Conservation (phyloP, 2,888 invertebrate genomes). For the Monochamus alternatus region DNA sequence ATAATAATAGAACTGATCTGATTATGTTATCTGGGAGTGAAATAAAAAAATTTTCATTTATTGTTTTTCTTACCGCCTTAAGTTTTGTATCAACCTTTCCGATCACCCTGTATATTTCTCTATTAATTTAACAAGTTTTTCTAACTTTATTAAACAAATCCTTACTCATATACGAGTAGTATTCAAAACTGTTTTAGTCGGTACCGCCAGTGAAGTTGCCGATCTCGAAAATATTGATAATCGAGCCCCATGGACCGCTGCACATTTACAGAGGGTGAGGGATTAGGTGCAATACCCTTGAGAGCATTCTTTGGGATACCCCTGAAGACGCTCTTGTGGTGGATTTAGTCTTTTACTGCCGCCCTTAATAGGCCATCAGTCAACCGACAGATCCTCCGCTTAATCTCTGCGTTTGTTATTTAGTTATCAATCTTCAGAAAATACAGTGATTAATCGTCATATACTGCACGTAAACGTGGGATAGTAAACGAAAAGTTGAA, state of each 20-base stretch:
- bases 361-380: slow-evolving; percentile 60
- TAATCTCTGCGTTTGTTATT: slow-evolving; percentile 56
- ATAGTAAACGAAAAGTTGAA: no score
- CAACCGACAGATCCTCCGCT: slow-evolving; percentile 55
- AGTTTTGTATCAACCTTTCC: no score
- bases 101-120: no score
- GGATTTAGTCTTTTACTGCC: slow-evolving; percentile 58
- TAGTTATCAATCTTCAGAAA: slow-evolving; percentile 45
- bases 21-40: no score
- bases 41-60: no score
- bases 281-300: slow-evolving; percentile 30
- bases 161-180: no score
- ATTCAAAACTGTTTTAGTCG: no score
- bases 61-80: no score
- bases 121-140: no score
- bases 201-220: no score
- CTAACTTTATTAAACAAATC: no score
- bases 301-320: slow-evolving; percentile 39
- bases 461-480: neutral
- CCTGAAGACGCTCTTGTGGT: slow-evolving; percentile 50
- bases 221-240: slow-evolving; percentile 16
- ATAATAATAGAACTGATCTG: no score
- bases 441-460: slow-evolving; percentile 17
- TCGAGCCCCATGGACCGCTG: neutral
- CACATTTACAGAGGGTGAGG: slow-evolving; percentile 30